Conservation (phyloP, 2,797 vertebrate genomes). For the Acanthurus leucopareius region DNA sequence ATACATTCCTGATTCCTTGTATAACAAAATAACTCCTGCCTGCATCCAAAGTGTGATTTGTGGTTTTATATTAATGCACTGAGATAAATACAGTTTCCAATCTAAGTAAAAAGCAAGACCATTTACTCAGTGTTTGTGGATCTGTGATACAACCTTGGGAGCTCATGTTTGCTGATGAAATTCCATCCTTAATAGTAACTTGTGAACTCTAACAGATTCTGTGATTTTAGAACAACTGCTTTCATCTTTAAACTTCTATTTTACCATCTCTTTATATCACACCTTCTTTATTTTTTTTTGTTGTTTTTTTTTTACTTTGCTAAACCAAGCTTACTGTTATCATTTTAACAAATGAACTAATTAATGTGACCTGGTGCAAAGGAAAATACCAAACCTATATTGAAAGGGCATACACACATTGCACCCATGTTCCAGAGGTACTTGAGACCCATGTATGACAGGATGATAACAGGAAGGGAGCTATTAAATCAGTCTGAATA, state of each 20-base stretch:
- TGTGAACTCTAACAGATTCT: background rate
- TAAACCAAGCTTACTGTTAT: background rate
- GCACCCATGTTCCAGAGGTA: constrained; percentile 64
- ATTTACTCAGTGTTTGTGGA: too few relatives aligned
- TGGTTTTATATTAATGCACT: background rate
- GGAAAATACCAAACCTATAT: constrained; percentile 52
- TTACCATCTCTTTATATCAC: background rate
- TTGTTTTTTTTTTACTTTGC: background rate
- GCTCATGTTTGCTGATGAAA: too few relatives aligned
- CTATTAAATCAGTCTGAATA: constrained; percentile 82
- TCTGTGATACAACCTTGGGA: too few relatives aligned
- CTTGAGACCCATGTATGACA: constrained; percentile 76
- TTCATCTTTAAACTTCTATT: background rate
- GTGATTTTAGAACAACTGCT: background rate
- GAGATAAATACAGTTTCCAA: background rate
- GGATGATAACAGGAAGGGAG: constrained; percentile 76
- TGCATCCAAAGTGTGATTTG: background rate
- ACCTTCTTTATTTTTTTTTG: background rate
- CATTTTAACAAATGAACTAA: constrained; percentile 23
- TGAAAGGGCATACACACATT: constrained; percentile 51
- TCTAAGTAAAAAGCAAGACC: too few relatives aligned
- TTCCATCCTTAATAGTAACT: too few relatives aligned
- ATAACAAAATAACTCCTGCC: background rate
- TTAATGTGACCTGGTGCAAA: constrained; percentile 31
- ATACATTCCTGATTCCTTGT: background rate